Base-by-base conservation (phyloP, 2,888 invertebrate species). In the Apotomis turbidana region DNA sequence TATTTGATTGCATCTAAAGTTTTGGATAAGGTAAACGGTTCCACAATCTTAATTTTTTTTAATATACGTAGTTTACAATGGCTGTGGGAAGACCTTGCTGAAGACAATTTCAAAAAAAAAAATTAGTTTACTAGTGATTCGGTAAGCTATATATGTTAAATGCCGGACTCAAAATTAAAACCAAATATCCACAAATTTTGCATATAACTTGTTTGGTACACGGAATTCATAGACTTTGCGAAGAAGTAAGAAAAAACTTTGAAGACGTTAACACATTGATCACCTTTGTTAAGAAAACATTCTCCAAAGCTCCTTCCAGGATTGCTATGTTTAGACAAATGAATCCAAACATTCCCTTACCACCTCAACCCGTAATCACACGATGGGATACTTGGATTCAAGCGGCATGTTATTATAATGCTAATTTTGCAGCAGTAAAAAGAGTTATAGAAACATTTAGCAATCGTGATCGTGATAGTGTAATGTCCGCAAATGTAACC, bases 1-100 rank as follows among this genome's bases (percentile, higher is more conserved):
- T 52, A 52, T 49, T 63, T 63, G 12, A 63, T 63, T 52, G 52
- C 52, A 51, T 63, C 63, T 52, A 63, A 63, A 52, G 52, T 63
- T 51, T 49, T 63, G 36, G 52, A 63, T 52, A 51, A 63, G 27
- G 62, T 62, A 51, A 62, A 62, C 12, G 49, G 63, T 38, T 63
- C 51, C 49, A 63, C 52, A 63, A 63, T 63, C 63, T 63, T 63
- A 38, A 38, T 27, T 55, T 55, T 55, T 55, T 55, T 55, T 55
- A 8, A 55, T 15, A 13, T n/a, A n/a, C n/a, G 8, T 27, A 55
- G 27, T 9, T 46, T 46, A 46, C 46, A 46, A 46, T 4, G 46
- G 46, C 9, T 46, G 55, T 55, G 55, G 54, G 15, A 54, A 27
- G 8, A 15, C 55, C 55, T 8, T 55, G 55, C 55, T 58, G 58